Conservation (phyloP, 2,888 invertebrate genomes). For the Ectemnius lituratus region DNA sequence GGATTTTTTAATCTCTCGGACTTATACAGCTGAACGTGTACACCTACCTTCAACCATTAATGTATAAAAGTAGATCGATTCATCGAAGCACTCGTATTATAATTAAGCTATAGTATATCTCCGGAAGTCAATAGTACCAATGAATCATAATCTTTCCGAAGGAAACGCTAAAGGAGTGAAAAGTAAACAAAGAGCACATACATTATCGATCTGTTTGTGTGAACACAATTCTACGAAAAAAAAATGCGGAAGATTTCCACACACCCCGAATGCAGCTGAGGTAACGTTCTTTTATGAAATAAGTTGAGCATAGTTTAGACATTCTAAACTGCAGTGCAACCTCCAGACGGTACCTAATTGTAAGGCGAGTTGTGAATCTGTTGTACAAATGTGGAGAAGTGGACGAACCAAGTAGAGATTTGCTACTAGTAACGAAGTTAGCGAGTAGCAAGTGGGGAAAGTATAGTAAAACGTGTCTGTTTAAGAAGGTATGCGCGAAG, state of each 20-base stretch:
- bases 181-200: neutral
- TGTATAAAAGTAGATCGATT: conserved; percentile 23
- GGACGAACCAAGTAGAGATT: conserved; percentile 49
- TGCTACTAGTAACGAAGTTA: conserved; percentile 22
- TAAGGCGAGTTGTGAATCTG: conserved; percentile 44
- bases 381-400: conserved; percentile 44
- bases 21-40: conserved; percentile 19
- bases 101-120: no score
- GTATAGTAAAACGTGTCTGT: neutral
- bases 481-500: neutral
- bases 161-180: neutral
- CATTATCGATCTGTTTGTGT: no score
- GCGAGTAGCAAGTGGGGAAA: conserved; percentile 10
- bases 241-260: conserved; percentile 34
- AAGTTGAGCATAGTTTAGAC: conserved; percentile 40
- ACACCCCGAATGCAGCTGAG: conserved; percentile 28
- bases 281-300: conserved; percentile 32
- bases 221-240: neutral
- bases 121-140: neutral
- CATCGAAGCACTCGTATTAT: conserved; percentile 17
- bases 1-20: conserved; percentile 25
- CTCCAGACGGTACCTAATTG: conserved; percentile 37
- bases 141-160: neutral
- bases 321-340: conserved; percentile 37
- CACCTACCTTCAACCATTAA: conserved; percentile 29